phyloP scores from a whole-genome alignment of 2,113 vertebrate species.

The Astur gentilis region DNA sequence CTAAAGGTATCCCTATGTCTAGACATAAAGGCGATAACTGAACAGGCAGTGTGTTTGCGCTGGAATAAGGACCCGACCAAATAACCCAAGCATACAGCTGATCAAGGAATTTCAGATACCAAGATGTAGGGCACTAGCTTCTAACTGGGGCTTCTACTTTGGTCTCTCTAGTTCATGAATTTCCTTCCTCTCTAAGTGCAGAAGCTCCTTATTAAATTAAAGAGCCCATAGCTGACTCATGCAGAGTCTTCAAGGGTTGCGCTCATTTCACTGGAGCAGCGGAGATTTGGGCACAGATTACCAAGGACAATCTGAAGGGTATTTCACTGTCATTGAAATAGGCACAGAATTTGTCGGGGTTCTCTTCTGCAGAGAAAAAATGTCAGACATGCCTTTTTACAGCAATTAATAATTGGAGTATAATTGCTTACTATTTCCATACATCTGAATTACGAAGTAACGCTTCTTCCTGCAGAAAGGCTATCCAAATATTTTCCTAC shows the following conservation, averaged over 20 bases:
- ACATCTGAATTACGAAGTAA: neutral
- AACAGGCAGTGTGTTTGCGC: neutral
- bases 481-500: constrained; percentile 6
- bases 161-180: neutral
- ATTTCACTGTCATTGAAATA: neutral
- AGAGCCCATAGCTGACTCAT: neutral
- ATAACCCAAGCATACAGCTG: neutral
- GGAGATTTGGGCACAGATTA: neutral
- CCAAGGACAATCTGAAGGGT: neutral
- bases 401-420: neutral
- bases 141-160: neutral
- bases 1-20: neutral
- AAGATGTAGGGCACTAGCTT: neutral
- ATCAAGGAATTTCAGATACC: neutral
- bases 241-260: neutral
- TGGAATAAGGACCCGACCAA: neutral
- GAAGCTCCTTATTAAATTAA: neutral
- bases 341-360: neutral
- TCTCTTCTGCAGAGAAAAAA: neutral
- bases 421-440: constrained; percentile 6
- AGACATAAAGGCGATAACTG: neutral
- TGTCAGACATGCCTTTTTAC: neutral
- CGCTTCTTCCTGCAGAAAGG: neutral
- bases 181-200: neutral
- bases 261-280: neutral